Evolutionary conservation across 2,888 invertebrate genomes (phyloP), one percentile per base, ranked within the genome.

Genomic region (Cataglyphis cursor): DNA sequence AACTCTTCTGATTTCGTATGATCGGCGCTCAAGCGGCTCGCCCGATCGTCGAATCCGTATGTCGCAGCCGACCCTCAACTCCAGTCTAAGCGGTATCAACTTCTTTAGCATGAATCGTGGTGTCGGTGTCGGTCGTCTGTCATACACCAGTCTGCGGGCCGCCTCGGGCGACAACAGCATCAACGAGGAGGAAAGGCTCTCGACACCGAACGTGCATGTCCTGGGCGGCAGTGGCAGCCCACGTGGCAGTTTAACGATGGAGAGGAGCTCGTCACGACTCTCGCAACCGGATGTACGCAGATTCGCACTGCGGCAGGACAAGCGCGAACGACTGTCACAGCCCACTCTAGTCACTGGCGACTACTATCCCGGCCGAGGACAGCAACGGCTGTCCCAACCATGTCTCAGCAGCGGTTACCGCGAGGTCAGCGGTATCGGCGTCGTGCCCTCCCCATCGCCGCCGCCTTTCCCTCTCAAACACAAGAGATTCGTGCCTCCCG

Each of bases 321-420:
- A 91, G 75, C 83, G 94, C 3, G 94, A 94, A 35, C 84, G 94
- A 74, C 87, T 94, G 0, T 94, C 94, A 0, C 94, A 94, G 24
- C 94, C 94, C 0, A 94, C 94, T 0, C 68, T 94, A 24, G 91
- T 93, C 0, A 92, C 92, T 15, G 93, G 94, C 0, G 94, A 94
- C 66, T 93, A 91, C 66, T 93, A 94, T 81, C 94, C 94, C 0
- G 88, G 87, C 1, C 86, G 90, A 3, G 90, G 92, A 44, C 94
- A 93, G n/a, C 94, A 94, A 74, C 91, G 94, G 82, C 81, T 94
- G 0, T 94, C 94, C 0, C 94, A 94, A 21, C 94, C 94, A 0
- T 94, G 93, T 54, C 85, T 94, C 21, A 93, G 86, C 54, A 89
- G 90, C 24, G 85, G 88, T n/a, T 51, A 51, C 1, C 85, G 76